A percentile compares a stretch with the other conserved stretches of the same genome.
Evolutionary conservation across 2,797 vertebrate genomes (phyloP).

Genomic region (Muscicapa comitata): DNA sequence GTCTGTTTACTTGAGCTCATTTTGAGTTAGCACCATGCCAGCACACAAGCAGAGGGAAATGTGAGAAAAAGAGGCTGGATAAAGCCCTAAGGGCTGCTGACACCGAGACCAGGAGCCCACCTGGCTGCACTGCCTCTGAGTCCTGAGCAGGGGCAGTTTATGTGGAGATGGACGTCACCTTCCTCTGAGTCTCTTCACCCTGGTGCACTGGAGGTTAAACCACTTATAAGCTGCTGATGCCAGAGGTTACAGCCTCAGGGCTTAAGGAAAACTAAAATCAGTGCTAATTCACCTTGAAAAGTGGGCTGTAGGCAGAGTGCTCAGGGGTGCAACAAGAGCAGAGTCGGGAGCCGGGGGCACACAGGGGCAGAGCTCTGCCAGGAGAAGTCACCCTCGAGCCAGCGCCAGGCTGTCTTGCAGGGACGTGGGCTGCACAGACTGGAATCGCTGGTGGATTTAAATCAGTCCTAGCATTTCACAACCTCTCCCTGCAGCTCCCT

Average conservation of each 20-base stretch:
- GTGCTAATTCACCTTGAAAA: background rate
- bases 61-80: background rate
- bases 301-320: background rate
- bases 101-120: background rate
- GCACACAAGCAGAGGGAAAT: background rate
- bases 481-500: background rate
- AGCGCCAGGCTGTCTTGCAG: background rate
- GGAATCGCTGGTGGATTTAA: background rate
- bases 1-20: background rate
- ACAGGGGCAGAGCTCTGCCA: background rate
- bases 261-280: background rate
- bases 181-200: background rate
- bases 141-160: background rate
- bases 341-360: rapidly evolving
- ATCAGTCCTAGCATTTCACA: background rate
- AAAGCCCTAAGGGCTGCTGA: background rate
- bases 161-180: background rate
- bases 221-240: background rate
- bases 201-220: rapidly evolving
- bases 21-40: background rate
- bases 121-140: background rate
- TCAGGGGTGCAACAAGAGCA: background rate
- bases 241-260: background rate
- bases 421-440: background rate
- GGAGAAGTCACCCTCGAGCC: background rate